A percentile compares a stretch with the other conserved stretches of the same genome.
Conservation (phyloP, 2,113 vertebrate genomes). For the Pomatorhinus ruficollis region DNA sequence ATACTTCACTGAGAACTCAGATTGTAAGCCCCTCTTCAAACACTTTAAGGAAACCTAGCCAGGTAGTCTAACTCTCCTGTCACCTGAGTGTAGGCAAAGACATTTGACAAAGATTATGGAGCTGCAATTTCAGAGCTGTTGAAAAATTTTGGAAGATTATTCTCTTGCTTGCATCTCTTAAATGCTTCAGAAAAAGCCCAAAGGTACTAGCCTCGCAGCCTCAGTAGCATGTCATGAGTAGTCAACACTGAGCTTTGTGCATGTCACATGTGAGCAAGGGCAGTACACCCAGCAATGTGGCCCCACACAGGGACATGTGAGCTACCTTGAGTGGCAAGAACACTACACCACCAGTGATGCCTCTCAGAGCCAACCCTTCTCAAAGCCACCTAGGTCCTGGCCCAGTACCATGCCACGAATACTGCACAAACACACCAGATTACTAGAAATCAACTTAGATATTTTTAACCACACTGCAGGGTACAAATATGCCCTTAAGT, state of each 20-base stretch:
- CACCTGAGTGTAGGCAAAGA: neutral
- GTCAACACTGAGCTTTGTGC: neutral
- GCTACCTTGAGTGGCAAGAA: fast-evolving
- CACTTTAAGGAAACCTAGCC: neutral
- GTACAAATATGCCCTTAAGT: neutral
- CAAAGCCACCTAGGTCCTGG: neutral
- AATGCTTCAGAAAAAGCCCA: neutral
- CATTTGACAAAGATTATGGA: neutral
- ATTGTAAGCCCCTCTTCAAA: neutral
- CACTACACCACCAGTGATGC: neutral
- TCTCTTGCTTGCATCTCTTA: neutral
- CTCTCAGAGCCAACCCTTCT: neutral
- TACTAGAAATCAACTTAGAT: neutral
- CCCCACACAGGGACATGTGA: fast-evolving
- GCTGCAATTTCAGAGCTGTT: neutral
- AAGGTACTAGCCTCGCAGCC: neutral
- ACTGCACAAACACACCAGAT: neutral
- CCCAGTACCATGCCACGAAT: neutral
- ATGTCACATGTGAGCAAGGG: neutral
- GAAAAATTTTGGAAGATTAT: neutral
- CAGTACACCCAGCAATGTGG: fast-evolving
- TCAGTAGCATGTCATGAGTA: neutral
- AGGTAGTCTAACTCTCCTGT: neutral
- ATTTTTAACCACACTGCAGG: neutral
- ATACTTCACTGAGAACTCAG: neutral